These are phyloP conservation scores for Cygnus atratus DNA, from an alignment of 2,113 vertebrate genomes.

Conservation along the genomic window DNA sequence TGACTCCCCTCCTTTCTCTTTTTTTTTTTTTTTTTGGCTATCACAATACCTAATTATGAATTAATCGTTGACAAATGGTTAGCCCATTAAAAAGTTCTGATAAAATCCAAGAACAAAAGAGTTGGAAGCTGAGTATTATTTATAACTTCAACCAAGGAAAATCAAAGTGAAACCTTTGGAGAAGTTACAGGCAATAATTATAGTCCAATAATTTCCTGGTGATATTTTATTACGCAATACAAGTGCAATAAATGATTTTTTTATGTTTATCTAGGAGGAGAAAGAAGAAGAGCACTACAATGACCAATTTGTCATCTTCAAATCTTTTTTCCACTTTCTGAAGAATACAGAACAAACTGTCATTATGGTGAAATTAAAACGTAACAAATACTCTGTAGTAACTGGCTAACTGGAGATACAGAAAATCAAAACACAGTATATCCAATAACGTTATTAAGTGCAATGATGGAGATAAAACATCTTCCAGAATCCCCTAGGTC, in stretches of 20 bases:
- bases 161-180: neutral
- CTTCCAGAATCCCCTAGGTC: neutral
- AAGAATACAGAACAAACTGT: neutral
- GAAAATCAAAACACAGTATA: neutral
- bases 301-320: neutral
- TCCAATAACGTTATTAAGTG: neutral
- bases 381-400: neutral
- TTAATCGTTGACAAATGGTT: conserved; percentile 63
- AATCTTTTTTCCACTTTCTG: neutral
- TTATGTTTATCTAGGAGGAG: neutral
- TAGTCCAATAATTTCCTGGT: neutral
- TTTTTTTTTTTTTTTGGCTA: conserved; percentile 16
- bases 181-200: conserved; percentile 30
- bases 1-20: neutral
- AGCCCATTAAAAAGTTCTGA: conserved; percentile 50
- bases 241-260: neutral
- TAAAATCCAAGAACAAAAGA: conserved; percentile 56
- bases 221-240: neutral
- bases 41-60: conserved; percentile 53
- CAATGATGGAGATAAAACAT: neutral
- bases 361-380: neutral
- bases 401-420: neutral
- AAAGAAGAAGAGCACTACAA: neutral
- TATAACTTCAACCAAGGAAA: conserved; percentile 38
- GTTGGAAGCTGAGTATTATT: conserved; percentile 38